Conservation (phyloP, 2,888 invertebrate genomes). For the Nemotelus nigrinus region DNA sequence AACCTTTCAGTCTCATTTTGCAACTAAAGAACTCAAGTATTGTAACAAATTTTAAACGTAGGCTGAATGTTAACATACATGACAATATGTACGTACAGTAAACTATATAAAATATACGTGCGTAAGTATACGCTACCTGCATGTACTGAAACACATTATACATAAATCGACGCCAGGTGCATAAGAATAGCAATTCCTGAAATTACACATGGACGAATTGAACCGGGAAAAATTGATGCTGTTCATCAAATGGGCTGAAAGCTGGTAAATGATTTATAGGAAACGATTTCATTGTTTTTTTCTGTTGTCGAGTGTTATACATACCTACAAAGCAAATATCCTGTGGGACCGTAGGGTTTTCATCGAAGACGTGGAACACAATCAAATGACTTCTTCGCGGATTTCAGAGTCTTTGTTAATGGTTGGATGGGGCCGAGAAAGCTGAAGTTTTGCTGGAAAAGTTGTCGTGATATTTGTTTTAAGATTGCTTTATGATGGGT, state of each 20-base stretch:
- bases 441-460: not conserved
- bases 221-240: not conserved
- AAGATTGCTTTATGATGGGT: too few species aligned
- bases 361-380: not conserved
- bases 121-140: too few species aligned
- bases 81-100: too few species aligned
- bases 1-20: too few species aligned
- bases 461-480: too few species aligned
- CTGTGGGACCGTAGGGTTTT: not conserved
- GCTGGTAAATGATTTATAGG: not conserved
- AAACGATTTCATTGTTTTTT: not conserved
- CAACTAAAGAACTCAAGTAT: too few species aligned
- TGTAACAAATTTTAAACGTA: too few species aligned
- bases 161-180: not conserved
- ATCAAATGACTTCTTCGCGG: constrained; percentile 4
- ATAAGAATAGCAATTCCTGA: not conserved
- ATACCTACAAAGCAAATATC: not conserved
- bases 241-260: constrained; percentile 1
- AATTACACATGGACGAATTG: not conserved
- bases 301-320: not conserved
- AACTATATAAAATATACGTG: too few species aligned
- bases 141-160: too few species aligned
- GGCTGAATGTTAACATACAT: too few species aligned
- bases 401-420: not conserved
- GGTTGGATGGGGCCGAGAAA: not conserved